A percentile compares a stretch with the other conserved stretches of the same genome.
Conservation (phyloP, 2,888 invertebrate genomes). For the Pollenia labialis region DNA sequence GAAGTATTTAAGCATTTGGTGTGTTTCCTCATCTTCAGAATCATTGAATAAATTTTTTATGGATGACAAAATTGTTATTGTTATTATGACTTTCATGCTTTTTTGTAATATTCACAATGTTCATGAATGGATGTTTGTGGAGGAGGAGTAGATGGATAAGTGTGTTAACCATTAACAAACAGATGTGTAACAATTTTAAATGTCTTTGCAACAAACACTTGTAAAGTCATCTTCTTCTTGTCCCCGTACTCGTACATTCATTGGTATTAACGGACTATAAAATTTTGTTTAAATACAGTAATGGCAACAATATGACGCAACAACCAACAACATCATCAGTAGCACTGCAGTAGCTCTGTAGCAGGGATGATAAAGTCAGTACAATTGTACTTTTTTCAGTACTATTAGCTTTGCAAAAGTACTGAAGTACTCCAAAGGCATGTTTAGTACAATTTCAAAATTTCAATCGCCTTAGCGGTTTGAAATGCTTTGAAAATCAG, state of each 20-base stretch:
- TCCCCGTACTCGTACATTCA: not conserved
- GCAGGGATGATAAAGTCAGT: too few species aligned
- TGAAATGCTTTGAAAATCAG: too few species aligned
- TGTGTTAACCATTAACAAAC: conserved; percentile 50
- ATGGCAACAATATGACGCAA: conserved; percentile 5
- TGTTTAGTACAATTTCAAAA: too few species aligned
- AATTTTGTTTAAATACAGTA: conserved; percentile 23
- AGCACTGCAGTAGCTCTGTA: not conserved
- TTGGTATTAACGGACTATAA: conserved; percentile 18
- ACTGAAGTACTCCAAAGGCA: too few species aligned
- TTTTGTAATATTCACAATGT: not conserved
- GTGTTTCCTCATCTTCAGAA: not conserved
- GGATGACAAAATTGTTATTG: conserved; percentile 52
- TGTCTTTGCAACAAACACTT: conserved; percentile 9
- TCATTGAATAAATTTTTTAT: conserved; percentile 42
- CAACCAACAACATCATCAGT: not conserved
- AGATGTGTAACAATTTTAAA: conserved; percentile 46
- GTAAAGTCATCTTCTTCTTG: not conserved
- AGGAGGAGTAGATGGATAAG: too few species aligned
- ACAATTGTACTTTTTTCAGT: too few species aligned
- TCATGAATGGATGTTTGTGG: too few species aligned
- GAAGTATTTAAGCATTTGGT: conserved; percentile 26
- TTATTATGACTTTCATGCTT: conserved; percentile 43
- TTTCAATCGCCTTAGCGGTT: too few species aligned
- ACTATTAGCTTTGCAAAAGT: too few species aligned